Percentiles rank a stretch among this genome's conserved stretches.
Evolutionary conservation across 2,797 vertebrate species (phyloP).

Genomic region (Tachyglossus aculeatus): DNA sequence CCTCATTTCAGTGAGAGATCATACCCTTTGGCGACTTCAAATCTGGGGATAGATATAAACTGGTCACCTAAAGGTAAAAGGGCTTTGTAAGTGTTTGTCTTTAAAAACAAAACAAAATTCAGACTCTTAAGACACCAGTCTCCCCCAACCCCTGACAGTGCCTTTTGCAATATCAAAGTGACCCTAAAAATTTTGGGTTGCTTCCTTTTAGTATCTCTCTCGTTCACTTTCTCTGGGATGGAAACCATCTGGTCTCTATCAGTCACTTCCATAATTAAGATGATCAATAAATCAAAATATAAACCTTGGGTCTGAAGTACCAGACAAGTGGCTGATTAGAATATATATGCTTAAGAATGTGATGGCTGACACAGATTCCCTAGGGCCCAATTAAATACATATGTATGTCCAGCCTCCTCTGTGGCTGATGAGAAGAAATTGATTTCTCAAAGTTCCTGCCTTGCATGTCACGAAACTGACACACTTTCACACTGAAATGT

Average conservation of each 20-base stretch:
- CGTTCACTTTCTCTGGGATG: not conserved
- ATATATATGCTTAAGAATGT: not conserved
- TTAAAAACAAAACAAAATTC: too few species aligned
- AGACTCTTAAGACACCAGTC: too few species aligned
- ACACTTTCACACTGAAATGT: conserved; percentile 5
- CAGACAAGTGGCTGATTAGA: not conserved
- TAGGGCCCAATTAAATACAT: conserved; percentile 1
- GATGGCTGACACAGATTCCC: conserved; percentile 22
- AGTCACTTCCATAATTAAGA: not conserved
- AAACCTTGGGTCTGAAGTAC: not conserved
- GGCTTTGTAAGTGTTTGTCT: too few species aligned
- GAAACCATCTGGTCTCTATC: not conserved
- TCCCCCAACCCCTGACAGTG: too few species aligned
- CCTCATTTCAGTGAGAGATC: too few species aligned
- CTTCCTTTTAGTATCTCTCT: not conserved
- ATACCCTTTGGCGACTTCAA: too few species aligned
- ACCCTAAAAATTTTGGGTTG: not conserved
- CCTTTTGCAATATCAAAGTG: too few species aligned
- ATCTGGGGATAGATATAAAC: too few species aligned
- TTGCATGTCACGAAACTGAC: conserved; percentile 26
- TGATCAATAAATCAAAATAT: conserved; percentile 12
- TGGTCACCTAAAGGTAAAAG: too few species aligned
- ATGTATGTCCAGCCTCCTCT: not conserved
- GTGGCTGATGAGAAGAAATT: not conserved
- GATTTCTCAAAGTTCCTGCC: conserved; percentile 51